phyloP scores from a whole-genome alignment of 92 coral and sea anemone genomes.

The Chrysogorgia sp. region DNA sequence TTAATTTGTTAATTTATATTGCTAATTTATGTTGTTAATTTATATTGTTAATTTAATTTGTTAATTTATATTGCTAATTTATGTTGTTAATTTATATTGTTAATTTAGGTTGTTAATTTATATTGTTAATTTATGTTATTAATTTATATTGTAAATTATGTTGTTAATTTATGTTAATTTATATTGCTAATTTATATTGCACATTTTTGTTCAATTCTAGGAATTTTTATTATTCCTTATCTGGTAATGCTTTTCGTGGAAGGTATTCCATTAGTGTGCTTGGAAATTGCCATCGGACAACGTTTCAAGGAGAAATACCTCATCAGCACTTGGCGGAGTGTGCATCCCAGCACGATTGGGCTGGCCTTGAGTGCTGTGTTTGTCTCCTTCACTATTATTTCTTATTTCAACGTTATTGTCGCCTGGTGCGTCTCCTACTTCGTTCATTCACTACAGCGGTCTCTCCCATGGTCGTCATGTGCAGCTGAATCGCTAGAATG shows the following conservation, averaged over 20 bases:
- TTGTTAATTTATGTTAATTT: neutral
- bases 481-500: conserved; percentile 25
- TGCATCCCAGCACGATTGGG: conserved; percentile 76
- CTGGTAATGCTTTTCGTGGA: conserved; percentile 80
- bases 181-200: neutral
- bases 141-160: too few species aligned
- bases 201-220: conserved; percentile 56
- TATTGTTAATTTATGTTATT: too few species aligned
- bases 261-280: conserved; percentile 90
- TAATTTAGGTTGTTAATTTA: too few species aligned
- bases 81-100: too few species aligned
- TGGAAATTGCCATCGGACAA: conserved; percentile 94
- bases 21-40: too few species aligned
- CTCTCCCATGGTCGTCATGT: conserved; percentile 78
- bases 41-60: too few species aligned
- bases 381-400: conserved; percentile 55
- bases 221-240: conserved; percentile 87
- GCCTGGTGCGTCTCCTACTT: conserved; percentile 89
- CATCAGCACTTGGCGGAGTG: conserved; percentile 70
- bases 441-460: conserved; percentile 71
- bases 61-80: too few species aligned
- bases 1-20: too few species aligned
- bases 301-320: conserved; percentile 71
- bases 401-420: conserved; percentile 82
- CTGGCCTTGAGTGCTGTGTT: conserved; percentile 78